Evolutionary conservation across 2,888 invertebrate genomes (phyloP).

Genomic region (Cheiracanthium punctorium): DNA sequence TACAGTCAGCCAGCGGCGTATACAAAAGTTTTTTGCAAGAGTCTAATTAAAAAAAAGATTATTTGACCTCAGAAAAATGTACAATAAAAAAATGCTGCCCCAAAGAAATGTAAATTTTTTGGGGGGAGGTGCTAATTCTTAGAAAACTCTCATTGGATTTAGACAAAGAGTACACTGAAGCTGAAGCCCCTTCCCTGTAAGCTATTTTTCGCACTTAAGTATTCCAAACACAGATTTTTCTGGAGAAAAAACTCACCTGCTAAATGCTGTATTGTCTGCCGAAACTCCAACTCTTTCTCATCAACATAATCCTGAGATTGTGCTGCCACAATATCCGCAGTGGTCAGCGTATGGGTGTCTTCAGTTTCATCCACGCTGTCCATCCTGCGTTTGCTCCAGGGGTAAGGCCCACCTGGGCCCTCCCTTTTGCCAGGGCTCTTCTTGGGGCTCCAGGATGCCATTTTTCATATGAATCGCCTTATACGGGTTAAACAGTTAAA

Average conservation of each 20-base stretch:
- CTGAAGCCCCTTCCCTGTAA: too few species aligned
- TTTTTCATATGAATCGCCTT: not conserved
- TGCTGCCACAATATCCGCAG: conserved; percentile 66
- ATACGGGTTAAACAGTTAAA: not conserved
- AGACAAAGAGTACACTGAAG: too few species aligned
- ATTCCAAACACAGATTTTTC: too few species aligned
- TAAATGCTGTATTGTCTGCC: conserved; percentile 84
- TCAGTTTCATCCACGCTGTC: conserved; percentile 41
- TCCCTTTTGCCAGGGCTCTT: conserved; percentile 42
- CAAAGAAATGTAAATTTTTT: too few species aligned
- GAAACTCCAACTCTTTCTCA: conserved; percentile 94
- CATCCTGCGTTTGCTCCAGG: conserved; percentile 60
- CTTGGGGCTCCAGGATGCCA: conserved; percentile 50
- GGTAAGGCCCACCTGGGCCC: conserved; percentile 25
- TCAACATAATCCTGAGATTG: conserved; percentile 96
- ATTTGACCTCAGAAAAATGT: too few species aligned
- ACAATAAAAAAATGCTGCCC: too few species aligned
- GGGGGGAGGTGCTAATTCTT: too few species aligned
- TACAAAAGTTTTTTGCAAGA: too few species aligned
- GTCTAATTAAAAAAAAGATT: too few species aligned
- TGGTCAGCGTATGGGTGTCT: not conserved
- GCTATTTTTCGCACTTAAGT: too few species aligned
- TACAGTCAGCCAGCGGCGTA: too few species aligned
- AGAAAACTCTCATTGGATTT: too few species aligned
- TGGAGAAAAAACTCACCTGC: conserved; percentile 70